Percentiles rank a stretch among this genome's conserved stretches.
These are phyloP conservation scores for Rhegmatorhina hoffmannsi DNA, from an alignment of 2,113 vertebrate species.

Conservation along the genomic window DNA sequence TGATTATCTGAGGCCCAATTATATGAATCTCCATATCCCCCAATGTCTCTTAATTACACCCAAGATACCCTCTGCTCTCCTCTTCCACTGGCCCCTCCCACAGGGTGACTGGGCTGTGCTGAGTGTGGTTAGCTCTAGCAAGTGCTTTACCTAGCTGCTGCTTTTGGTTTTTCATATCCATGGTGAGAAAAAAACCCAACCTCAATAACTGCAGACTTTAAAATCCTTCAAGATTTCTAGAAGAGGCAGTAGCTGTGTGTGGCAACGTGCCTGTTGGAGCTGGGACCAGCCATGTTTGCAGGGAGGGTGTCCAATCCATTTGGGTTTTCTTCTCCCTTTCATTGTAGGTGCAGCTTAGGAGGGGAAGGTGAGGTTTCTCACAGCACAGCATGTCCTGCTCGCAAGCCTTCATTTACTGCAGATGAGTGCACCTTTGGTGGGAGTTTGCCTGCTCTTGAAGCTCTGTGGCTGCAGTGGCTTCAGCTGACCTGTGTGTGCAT, in stretches of 20 bases:
- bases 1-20: slow-evolving; percentile 50
- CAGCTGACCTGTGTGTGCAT: not conserved
- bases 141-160: not conserved
- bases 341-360: not conserved
- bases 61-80: slow-evolving; percentile 22
- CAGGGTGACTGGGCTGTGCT: accelerated
- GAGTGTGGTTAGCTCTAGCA: not conserved
- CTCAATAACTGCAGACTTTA: not conserved
- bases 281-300: not conserved
- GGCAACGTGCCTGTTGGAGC: not conserved
- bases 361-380: not conserved
- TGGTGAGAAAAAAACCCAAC: accelerated
- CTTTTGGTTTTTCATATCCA: not conserved
- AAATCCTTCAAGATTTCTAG: not conserved
- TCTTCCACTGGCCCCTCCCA: not conserved
- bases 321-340: not conserved
- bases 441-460: not conserved
- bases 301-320: not conserved
- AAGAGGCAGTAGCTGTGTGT: not conserved
- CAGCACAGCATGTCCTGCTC: not conserved
- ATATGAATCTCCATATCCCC: slow-evolving; percentile 19
- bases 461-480: not conserved
- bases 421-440: not conserved
- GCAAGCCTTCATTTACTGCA: not conserved
- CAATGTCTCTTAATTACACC: slow-evolving; percentile 37